phyloP scores from a whole-genome alignment of 2,888 invertebrate species.

The Diarsia rubi region DNA sequence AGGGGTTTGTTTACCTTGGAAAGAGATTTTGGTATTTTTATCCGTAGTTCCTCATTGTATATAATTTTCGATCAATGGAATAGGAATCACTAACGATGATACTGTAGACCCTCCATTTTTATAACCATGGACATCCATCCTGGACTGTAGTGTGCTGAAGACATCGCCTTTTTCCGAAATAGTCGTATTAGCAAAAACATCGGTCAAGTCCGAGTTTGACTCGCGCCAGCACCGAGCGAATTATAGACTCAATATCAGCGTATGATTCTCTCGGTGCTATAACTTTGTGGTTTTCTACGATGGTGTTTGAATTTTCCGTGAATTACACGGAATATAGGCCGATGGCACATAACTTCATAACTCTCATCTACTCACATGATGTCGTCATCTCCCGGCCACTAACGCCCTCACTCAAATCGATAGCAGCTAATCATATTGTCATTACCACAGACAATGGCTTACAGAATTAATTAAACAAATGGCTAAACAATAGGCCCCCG shows the following conservation, averaged over 20 bases:
- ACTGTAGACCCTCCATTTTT: neutral
- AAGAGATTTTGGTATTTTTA: neutral
- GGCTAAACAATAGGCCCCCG: conserved; percentile 44
- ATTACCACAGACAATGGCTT: conserved; percentile 48
- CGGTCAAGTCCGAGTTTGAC: too few relatives aligned
- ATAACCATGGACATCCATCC: neutral
- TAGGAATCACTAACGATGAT: neutral
- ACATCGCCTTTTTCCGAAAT: neutral
- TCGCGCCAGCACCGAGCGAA: neutral
- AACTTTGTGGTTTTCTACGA: neutral
- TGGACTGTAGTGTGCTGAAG: neutral
- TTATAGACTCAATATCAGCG: neutral
- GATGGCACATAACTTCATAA: neutral
- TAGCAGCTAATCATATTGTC: conserved; percentile 26
- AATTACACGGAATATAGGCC: neutral
- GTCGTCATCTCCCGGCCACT: neutral
- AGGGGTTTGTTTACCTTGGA: conserved; percentile 40
- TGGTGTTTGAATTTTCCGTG: neutral
- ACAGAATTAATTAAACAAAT: conserved; percentile 62
- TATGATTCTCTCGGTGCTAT: too few relatives aligned
- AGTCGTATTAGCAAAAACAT: too few relatives aligned
- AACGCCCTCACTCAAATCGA: conserved; percentile 37
- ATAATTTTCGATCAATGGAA: neutral
- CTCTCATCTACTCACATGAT: neutral
- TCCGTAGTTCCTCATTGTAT: neutral